These are phyloP conservation scores for Drosophila bipectinata DNA, from an alignment of 1,140 invertebrate genomes.

Conservation along the genomic window DNA sequence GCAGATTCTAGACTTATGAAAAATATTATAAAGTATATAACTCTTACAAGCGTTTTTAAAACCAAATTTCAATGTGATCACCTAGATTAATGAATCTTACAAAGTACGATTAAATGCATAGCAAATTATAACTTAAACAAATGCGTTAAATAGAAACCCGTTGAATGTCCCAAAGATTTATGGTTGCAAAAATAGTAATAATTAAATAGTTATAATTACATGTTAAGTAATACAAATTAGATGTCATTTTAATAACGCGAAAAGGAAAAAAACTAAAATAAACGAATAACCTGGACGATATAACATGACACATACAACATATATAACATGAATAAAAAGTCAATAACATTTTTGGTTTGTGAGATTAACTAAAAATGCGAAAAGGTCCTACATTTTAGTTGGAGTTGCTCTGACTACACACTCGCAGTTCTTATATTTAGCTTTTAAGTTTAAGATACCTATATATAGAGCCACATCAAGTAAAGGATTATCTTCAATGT, in stretches of 20 bases:
- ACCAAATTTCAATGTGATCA: constrained; percentile 82
- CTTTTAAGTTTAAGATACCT: constrained; percentile 21
- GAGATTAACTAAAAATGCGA: background rate
- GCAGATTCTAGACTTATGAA: constrained; percentile 60
- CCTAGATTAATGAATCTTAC: constrained; percentile 66
- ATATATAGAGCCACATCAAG: constrained; percentile 28
- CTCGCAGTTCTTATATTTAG: constrained; percentile 4
- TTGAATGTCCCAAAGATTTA: constrained; percentile 19
- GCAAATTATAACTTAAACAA: constrained; percentile 44
- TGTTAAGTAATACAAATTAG: constrained; percentile 23
- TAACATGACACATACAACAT: no score
- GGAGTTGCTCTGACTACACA: constrained; percentile 12
- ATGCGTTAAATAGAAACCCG: constrained; percentile 6
- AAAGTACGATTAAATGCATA: constrained; percentile 68
- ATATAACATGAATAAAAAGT: constrained; percentile 2
- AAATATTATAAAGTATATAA: constrained; percentile 55
- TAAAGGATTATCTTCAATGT: constrained; percentile 56
- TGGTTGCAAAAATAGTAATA: constrained; percentile 17
- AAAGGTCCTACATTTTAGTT: background rate
- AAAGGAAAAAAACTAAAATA: constrained; percentile 15
- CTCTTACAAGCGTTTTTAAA: constrained; percentile 73
- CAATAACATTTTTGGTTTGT: background rate
- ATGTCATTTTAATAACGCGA: constrained; percentile 29
- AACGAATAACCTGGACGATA: background rate
- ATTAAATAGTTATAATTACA: constrained; percentile 28